Conservation (phyloP, 2,888 invertebrate genomes). For the Perizoma flavofasciatum region DNA sequence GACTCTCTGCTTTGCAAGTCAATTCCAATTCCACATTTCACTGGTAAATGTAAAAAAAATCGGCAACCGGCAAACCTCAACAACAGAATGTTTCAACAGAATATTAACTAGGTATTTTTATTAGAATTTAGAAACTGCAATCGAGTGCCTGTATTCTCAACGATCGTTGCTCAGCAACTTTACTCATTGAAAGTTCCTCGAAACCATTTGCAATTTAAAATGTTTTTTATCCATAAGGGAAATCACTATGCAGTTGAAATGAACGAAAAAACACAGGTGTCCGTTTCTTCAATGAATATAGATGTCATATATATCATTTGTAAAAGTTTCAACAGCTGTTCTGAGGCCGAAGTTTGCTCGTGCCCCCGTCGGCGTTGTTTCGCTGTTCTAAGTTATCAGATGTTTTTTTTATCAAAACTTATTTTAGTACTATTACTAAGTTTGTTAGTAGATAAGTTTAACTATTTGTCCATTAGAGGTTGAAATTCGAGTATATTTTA, state of each 20-base stretch:
- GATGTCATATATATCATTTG: slow-evolving; percentile 19
- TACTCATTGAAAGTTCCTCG: slow-evolving; percentile 24
- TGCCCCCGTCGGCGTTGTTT: neutral
- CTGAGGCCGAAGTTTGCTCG: slow-evolving; percentile 11
- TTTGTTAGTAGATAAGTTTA: slow-evolving; percentile 11
- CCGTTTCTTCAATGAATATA: slow-evolving; percentile 17
- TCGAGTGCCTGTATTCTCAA: slow-evolving; percentile 38
- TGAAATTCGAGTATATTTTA: slow-evolving; percentile 32
- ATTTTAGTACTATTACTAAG: slow-evolving; percentile 11
- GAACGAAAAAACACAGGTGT: slow-evolving; percentile 32
- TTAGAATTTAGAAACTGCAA: slow-evolving; percentile 4
- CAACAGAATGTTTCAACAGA: too few species aligned
- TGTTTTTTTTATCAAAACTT: slow-evolving; percentile 17
- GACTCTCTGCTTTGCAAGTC: slow-evolving; percentile 60
- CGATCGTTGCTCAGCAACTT: slow-evolving; percentile 21
- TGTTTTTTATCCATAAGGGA: slow-evolving; percentile 37
- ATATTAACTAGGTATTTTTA: too few species aligned
- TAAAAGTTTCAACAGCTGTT: slow-evolving; percentile 7
- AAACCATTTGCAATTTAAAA: slow-evolving; percentile 29
- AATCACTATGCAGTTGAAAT: slow-evolving; percentile 42
- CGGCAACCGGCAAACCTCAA: too few species aligned
- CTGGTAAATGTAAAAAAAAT: slow-evolving; percentile 10
- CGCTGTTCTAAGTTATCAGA: slow-evolving; percentile 8
- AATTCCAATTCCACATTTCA: slow-evolving; percentile 51
- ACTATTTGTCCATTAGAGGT: slow-evolving; percentile 34